A percentile compares a stretch with the other conserved stretches of the same genome.
Evolutionary conservation across 53 echinoderm and acorn worm species (phyloP).

Genomic region (Astropecten irregularis): DNA sequence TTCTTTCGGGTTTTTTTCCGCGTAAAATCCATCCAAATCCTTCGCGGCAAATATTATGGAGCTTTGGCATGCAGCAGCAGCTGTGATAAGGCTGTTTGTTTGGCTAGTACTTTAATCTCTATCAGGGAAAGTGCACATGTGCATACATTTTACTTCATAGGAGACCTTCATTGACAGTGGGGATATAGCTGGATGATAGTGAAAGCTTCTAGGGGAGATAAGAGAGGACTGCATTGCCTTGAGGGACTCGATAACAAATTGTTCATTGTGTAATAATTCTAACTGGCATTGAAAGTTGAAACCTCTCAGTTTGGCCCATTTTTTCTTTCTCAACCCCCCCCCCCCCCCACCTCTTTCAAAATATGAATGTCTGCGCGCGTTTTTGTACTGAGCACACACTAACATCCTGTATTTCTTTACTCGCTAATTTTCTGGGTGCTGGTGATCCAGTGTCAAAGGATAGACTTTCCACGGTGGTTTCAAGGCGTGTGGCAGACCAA

Average conservation of each 20-base stretch:
- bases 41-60: background rate
- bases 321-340: no score
- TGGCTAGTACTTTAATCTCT: constrained; percentile 22
- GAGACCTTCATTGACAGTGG: background rate
- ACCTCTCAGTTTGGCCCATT: background rate
- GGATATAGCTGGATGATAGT: background rate
- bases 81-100: constrained; percentile 2
- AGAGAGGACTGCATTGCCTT: constrained; percentile 21
- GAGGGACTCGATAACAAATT: constrained; percentile 11
- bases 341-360: no score
- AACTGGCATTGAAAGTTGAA: background rate
- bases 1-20: no score
- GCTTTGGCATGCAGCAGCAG: background rate
- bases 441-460: no score
- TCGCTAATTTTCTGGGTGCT: no score
- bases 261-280: background rate
- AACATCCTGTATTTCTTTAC: no score
- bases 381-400: no score
- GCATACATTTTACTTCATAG: constrained; percentile 12
- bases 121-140: constrained; percentile 35
- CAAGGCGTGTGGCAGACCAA: no score
- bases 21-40: background rate
- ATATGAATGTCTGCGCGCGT: no score
- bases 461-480: no score
- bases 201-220: constrained; percentile 33